Evolutionary conservation across 92 coral and sea anemone species (phyloP), one percentile per base, ranked within the genome.

Genomic region (Isaurus tuberculatus): DNA sequence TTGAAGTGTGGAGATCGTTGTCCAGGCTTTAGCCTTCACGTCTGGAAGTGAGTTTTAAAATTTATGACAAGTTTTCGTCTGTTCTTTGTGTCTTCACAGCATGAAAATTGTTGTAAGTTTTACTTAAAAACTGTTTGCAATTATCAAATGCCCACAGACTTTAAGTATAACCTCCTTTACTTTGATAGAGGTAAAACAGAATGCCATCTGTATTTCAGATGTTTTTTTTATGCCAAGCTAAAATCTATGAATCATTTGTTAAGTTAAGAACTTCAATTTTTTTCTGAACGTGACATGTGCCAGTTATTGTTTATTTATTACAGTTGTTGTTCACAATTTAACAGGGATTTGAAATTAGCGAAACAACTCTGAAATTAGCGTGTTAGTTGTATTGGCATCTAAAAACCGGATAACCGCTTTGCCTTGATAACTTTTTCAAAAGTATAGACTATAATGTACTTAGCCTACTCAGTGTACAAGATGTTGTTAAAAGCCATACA

Each of bases 11-110:
- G 94, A 11, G 91, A 87, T 27, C 86, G 88, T 28, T 93, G 97
- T 69, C 91, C 97, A n/a, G 97, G 97, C 8, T 93, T 93, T 29
- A 93, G 91, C n/a, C 85, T 93, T 20, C 97, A 93, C 85, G 94
- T 93, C 80, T 93, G 97, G 97, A 92, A 88, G 97, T 93, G 78
- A 85, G 92, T 70, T 55, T 20, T 8, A 20, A n/a, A 34, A 16
- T 15, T 55, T 32, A 29, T 74, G 80, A 29, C 42, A 34, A 55
- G 82, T 58, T 77, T 77, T 32, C 34, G 30, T 77, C 23, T 4
- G 16, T 28, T 36, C 40, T 64, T 77, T 57, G 55, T 57, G 66
- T 26, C 27, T 75, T 20, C 67, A 15, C 69, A 37, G 48, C 31
- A 29, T 34, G 53, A 75, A 75, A 10, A 43, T 31, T 25, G n/a